Conservation (phyloP, 2,888 invertebrate genomes). For the Rhingia campestris region DNA sequence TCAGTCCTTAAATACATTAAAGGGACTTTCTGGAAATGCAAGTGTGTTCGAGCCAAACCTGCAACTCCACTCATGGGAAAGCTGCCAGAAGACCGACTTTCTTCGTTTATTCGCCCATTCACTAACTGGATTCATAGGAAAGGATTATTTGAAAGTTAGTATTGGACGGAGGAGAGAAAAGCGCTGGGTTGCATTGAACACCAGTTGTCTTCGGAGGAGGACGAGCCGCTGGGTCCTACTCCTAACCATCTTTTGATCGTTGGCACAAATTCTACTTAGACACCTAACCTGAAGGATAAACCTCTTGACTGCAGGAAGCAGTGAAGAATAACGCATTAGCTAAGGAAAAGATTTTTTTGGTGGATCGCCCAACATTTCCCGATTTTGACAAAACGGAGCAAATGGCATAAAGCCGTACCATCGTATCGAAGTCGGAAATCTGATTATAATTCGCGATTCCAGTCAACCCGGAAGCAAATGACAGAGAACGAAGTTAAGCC, state of each 20-base stretch:
- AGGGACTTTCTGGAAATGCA: conserved; percentile 1
- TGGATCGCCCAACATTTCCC: conserved; percentile 12
- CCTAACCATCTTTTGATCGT: conserved; percentile 56
- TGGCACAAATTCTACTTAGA: conserved; percentile 27
- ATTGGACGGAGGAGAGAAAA: conserved; percentile 24
- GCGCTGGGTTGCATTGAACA: conserved; percentile 29
- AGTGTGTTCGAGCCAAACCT: background rate
- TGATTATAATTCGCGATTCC: conserved; percentile 45
- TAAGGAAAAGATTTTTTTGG: conserved; percentile 17
- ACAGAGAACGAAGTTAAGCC: conserved; percentile 32
- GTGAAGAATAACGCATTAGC: conserved; percentile 16
- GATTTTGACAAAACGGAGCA: background rate
- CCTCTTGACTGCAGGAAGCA: conserved; percentile 10
- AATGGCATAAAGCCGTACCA: background rate
- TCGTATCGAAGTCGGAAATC: conserved; percentile 29
- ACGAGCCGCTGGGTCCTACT: conserved; percentile 47
- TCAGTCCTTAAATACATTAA: background rate
- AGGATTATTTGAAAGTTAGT: too few species aligned
- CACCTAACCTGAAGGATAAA: background rate
- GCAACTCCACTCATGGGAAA: conserved; percentile 52
- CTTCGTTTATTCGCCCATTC: conserved; percentile 36
- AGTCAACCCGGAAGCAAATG: conserved; percentile 51
- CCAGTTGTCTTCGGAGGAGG: conserved; percentile 34
- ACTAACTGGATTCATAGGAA: too few species aligned
- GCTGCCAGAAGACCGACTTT: conserved; percentile 3